Base-by-base conservation (phyloP, 2,888 invertebrate species). In the Chrysodeixis includens region DNA sequence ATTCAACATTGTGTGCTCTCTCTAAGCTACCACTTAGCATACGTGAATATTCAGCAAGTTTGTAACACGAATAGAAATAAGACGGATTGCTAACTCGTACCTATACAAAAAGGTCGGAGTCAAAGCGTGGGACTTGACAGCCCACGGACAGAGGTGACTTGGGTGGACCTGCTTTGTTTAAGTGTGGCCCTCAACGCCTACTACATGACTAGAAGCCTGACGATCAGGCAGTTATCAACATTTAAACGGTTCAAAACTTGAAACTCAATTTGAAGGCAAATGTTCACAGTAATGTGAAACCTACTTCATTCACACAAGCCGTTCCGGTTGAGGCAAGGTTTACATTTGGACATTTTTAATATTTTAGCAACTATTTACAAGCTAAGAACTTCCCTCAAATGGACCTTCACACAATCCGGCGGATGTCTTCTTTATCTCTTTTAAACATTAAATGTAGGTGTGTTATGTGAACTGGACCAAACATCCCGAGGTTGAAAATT, bases 381-480 rank as follows among this genome's bases (percentile, higher is more conserved):
- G 70, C 68, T 71, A 79, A 66, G 70, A 66, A 84, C 79, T 82
- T 86, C 80, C 83, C 82, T 78, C 56, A 78, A 74, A 74, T 76
- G 77, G 78, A 83, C 83, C 84, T 87, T 88, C 83, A 87, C 79
- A 86, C 81, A 87, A 86, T 87, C 89, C 89, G 90, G 92, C 93
- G 94, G 94, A 93, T 90, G 91, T 90, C 84, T 88, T 79, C 78
- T 86, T 93, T 93, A 94, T 93, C 93, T 90, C 78, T 70, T 74
- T 87, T 85, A 88, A 89, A 92, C 85, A 91, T 83, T 87, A 86
- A 85, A 87, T 88, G 83, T 88, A 83, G 93, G 92, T 88, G 92
- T 87, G 90, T 78, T 88, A 83, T 89, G 89, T 85, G 87, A 89
- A 90, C 84, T 88, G 83, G 87, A 82, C 81, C 71, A 64, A 63